These are phyloP conservation scores for Drosophila punjabiensis DNA, from an alignment of 1,140 invertebrate genomes.

Conservation along the genomic window DNA sequence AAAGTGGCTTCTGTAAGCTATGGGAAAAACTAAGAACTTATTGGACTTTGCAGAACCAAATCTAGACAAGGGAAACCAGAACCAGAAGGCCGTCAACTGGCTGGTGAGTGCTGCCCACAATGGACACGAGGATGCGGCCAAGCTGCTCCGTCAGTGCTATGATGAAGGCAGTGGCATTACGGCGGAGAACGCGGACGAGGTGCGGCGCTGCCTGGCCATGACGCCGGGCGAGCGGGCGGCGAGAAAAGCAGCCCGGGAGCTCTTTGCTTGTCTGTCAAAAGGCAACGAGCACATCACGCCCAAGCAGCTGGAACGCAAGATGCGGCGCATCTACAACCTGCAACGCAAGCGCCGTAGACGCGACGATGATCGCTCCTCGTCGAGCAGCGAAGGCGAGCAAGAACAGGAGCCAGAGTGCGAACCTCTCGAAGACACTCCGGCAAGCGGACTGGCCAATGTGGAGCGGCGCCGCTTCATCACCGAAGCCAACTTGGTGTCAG, in stretches of 20 bases:
- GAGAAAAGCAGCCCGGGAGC: constrained; percentile 92
- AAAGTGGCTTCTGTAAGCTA: background rate
- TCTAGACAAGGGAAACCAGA: constrained; percentile 74
- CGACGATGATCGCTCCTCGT: constrained; percentile 49
- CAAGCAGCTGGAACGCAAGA: constrained; percentile 90
- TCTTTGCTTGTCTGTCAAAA: constrained; percentile 93
- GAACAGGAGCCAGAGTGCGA: constrained; percentile 47
- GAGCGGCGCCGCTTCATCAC: constrained; percentile 87
- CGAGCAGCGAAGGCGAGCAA: constrained; percentile 71
- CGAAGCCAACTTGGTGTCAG: constrained; percentile 92
- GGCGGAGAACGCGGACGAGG: constrained; percentile 92
- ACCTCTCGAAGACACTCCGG: constrained; percentile 53
- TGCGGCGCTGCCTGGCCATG: constrained; percentile 93
- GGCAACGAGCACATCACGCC: constrained; percentile 94
- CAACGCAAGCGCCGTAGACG: constrained; percentile 84
- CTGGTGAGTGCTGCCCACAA: constrained; percentile 95
- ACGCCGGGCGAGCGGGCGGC: constrained; percentile 94
- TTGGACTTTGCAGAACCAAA: constrained; percentile 73
- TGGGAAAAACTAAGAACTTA: background rate
- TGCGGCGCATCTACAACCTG: constrained; percentile 88
- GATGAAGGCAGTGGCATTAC: constrained; percentile 92
- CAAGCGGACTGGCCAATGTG: constrained; percentile 44
- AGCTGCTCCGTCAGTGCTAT: constrained; percentile 92
- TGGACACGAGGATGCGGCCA: constrained; percentile 94
- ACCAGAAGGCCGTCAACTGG: constrained; percentile 93